Evolutionary conservation across 2,113 vertebrate genomes (phyloP).

Genomic region (Pedetes capensis): DNA sequence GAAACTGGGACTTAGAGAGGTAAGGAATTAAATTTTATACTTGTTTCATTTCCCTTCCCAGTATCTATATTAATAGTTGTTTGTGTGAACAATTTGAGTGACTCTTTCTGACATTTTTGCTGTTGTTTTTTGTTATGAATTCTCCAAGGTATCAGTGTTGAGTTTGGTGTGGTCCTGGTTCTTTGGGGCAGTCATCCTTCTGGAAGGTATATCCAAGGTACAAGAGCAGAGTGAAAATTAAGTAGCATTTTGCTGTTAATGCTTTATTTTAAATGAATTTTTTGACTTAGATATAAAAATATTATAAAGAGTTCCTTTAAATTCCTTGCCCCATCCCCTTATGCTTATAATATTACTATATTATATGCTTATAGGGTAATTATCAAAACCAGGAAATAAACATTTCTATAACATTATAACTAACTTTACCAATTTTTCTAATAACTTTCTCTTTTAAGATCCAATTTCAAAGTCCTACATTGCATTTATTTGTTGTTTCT

Average conservation of each 20-base stretch:
- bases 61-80: background rate
- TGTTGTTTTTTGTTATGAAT: background rate
- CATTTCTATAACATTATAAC: background rate
- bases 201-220: background rate
- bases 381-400: background rate
- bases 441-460: background rate
- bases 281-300: background rate
- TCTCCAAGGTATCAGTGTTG: background rate
- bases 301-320: background rate
- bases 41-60: background rate
- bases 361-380: background rate
- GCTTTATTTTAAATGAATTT: conserved; percentile 15
- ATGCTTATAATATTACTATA: background rate
- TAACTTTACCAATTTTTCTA: background rate
- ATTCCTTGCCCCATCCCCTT: background rate
- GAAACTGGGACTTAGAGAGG: background rate
- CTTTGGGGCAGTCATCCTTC: background rate
- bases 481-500: background rate
- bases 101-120: background rate
- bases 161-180: background rate
- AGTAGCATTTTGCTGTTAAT: background rate
- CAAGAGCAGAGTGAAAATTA: background rate
- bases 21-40: background rate
- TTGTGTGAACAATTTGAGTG: background rate
- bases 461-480: background rate